Conservation (phyloP, 2,113 vertebrate genomes). For the Prietella phreatophila region DNA sequence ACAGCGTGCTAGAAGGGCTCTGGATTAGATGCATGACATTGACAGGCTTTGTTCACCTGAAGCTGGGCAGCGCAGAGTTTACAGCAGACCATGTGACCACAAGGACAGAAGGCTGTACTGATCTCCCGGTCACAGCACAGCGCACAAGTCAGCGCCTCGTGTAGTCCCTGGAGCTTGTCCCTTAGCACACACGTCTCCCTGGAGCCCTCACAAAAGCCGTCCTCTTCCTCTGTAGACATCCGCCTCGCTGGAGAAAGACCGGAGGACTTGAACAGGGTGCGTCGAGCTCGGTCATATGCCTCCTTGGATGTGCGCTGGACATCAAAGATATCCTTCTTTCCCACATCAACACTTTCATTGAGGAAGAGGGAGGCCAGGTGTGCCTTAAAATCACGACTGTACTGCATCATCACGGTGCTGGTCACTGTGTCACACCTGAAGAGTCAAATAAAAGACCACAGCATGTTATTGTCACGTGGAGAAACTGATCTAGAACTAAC, state of each 20-base stretch:
- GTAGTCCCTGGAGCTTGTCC: slow-evolving; percentile 87
- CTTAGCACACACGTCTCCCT: slow-evolving; percentile 73
- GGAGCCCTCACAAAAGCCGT: background rate
- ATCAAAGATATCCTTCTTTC: slow-evolving; percentile 98
- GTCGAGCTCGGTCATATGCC: slow-evolving; percentile 90
- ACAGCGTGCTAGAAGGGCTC: background rate
- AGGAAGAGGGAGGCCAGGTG: slow-evolving; percentile 95
- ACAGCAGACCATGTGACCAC: slow-evolving; percentile 96
- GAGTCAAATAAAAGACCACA: background rate
- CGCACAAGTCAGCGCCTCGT: slow-evolving; percentile 93
- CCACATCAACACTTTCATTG: slow-evolving; percentile 95
- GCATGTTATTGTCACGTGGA: background rate
- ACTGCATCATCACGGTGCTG: slow-evolving; percentile 98
- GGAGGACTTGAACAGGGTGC: slow-evolving; percentile 89
- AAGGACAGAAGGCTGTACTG: slow-evolving; percentile 92
- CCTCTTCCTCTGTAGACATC: slow-evolving; percentile 80
- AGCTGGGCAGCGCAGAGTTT: slow-evolving; percentile 87
- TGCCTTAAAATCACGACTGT: slow-evolving; percentile 94
- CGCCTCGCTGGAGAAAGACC: slow-evolving; percentile 79
- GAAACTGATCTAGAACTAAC: background rate
- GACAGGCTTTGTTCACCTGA: slow-evolving; percentile 74
- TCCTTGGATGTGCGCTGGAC: slow-evolving; percentile 96
- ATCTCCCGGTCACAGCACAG: slow-evolving; percentile 94
- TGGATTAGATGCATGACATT: background rate
- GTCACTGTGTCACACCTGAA: slow-evolving; percentile 94